These are phyloP conservation scores for Brachyalestes nurse DNA, from an alignment of 2,797 vertebrate species.

Conservation along the genomic window DNA sequence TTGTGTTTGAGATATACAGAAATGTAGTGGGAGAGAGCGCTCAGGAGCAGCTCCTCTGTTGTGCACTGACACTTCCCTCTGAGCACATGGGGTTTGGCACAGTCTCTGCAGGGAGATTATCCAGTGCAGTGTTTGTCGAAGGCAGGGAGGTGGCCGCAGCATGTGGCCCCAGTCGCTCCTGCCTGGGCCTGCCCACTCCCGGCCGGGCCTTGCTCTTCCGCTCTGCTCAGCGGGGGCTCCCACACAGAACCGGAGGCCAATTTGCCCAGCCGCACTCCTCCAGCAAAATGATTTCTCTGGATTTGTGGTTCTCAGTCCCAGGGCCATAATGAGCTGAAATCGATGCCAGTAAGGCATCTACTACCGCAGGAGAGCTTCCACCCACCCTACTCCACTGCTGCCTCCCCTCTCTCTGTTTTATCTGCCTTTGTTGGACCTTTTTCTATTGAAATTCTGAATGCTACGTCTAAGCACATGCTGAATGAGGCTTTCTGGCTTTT, in stretches of 20 bases:
- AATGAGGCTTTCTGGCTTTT: neutral
- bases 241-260: slow-evolving; percentile 77
- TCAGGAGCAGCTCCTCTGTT: slow-evolving; percentile 63
- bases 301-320: slow-evolving; percentile 70
- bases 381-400: slow-evolving; percentile 53
- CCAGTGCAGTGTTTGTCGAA: slow-evolving; percentile 80
- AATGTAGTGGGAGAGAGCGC: slow-evolving; percentile 7
- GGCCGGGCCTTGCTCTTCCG: slow-evolving; percentile 78
- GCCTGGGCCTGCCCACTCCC: slow-evolving; percentile 84
- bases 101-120: slow-evolving; percentile 80
- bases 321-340: slow-evolving; percentile 81
- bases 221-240: slow-evolving; percentile 76
- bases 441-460: slow-evolving; percentile 21
- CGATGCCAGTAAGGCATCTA: slow-evolving; percentile 71
- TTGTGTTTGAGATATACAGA: slow-evolving; percentile 10
- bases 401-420: slow-evolving; percentile 23
- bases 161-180: slow-evolving; percentile 70
- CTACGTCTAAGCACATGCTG: neutral
- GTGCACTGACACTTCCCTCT: slow-evolving; percentile 69
- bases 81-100: slow-evolving; percentile 73
- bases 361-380: slow-evolving; percentile 59
- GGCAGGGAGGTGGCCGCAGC: slow-evolving; percentile 78
- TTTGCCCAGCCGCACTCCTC: slow-evolving; percentile 69
- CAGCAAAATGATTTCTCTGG: slow-evolving; percentile 73
- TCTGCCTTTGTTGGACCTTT: slow-evolving; percentile 29